Conservation (phyloP, 2,797 vertebrate species). For the Pipistrellus nathusii region DNA sequence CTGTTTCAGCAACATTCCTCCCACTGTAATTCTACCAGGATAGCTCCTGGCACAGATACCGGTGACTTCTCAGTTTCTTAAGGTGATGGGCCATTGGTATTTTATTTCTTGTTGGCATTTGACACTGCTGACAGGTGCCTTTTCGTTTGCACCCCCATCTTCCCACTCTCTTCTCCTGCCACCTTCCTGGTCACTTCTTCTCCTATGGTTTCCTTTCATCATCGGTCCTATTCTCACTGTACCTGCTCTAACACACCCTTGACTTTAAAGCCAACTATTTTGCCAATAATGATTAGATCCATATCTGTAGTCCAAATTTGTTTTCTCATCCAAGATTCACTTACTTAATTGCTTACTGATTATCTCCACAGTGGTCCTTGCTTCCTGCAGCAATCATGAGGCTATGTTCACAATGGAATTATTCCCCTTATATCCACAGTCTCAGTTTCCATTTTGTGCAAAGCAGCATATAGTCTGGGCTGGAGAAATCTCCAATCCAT, state of each 20-base stretch:
- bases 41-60: neutral
- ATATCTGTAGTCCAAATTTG: neutral
- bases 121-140: neutral
- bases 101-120: neutral
- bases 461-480: neutral
- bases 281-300: neutral
- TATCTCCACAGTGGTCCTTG: neutral
- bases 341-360: neutral
- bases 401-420: neutral
- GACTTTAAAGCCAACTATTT: neutral
- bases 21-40: neutral
- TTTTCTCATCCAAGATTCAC: neutral
- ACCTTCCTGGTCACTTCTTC: neutral
- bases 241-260: neutral
- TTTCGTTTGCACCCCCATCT: neutral
- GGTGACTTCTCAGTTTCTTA: neutral
- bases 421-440: neutral
- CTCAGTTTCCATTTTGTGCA: neutral
- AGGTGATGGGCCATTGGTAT: neutral
- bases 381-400: neutral
- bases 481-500: neutral
- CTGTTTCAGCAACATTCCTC: neutral
- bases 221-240: neutral
- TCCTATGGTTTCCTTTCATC: neutral
- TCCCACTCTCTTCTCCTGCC: neutral